Evolutionary conservation across 2,888 invertebrate genomes (phyloP).

Genomic region (Drosophila glabriapex): DNA sequence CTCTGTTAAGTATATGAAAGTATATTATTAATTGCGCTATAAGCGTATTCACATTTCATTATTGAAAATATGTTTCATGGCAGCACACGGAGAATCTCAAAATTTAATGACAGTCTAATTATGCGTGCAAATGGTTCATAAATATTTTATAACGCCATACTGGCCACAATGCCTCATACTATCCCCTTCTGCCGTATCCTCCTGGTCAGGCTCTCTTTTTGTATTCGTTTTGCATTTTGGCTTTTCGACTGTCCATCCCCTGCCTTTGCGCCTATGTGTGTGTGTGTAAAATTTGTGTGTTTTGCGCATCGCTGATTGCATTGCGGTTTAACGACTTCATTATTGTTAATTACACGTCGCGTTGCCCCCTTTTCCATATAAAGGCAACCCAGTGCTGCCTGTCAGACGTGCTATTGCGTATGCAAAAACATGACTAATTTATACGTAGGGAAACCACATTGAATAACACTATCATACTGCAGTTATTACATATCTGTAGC

Average conservation of each 20-base stretch:
- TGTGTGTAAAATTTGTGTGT: constrained; percentile 59
- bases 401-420: constrained; percentile 42
- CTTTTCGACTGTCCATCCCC: constrained; percentile 54
- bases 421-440: constrained; percentile 54
- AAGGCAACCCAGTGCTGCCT: constrained; percentile 13
- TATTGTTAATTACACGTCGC: constrained; percentile 79
- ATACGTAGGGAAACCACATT: constrained; percentile 35
- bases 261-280: constrained; percentile 1
- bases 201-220: not conserved
- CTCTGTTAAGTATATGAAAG: no score
- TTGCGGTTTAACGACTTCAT: constrained; percentile 81
- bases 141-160: constrained; percentile 76
- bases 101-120: constrained; percentile 84
- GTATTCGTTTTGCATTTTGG: constrained; percentile 49
- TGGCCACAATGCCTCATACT: constrained; percentile 32
- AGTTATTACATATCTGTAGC: constrained; percentile 25
- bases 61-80: constrained; percentile 8
- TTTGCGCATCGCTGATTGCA: constrained; percentile 81
- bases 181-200: not conserved
- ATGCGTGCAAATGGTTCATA: constrained; percentile 85
- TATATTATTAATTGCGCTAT: not conserved
- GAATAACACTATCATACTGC: constrained; percentile 20
- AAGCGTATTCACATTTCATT: constrained; percentile 14
- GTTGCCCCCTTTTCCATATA: constrained; percentile 24
- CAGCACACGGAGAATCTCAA: constrained; percentile 72